Evolutionary conservation across 2,888 invertebrate genomes (phyloP).

Genomic region (Limnephilus marmoratus): DNA sequence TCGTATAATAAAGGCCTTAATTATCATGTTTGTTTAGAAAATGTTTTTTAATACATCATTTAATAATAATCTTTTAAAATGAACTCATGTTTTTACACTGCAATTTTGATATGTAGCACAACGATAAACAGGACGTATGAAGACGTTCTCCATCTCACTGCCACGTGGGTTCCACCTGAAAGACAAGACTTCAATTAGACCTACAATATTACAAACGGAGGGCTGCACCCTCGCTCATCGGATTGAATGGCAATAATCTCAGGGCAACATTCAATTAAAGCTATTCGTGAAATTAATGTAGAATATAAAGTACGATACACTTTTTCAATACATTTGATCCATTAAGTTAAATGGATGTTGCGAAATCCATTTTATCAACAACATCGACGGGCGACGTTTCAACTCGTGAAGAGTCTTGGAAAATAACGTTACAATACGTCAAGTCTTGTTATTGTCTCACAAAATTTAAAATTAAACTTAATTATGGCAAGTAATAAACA

Average conservation of each 20-base stretch:
- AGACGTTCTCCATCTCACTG: conserved; percentile 64
- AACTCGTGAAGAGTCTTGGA: not conserved
- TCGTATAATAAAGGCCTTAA: conserved; percentile 27
- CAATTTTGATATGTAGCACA: conserved; percentile 65
- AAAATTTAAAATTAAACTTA: too few relatives aligned
- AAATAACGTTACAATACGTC: too few relatives aligned
- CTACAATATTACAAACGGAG: not conserved
- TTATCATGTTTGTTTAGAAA: conserved; percentile 20
- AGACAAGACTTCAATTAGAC: conserved; percentile 16
- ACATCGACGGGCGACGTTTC: not conserved
- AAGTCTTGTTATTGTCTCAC: too few relatives aligned
- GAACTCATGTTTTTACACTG: conserved; percentile 54
- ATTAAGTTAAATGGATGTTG: not conserved
- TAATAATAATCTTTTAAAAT: not conserved
- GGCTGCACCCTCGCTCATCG: not conserved
- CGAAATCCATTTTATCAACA: not conserved
- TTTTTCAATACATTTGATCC: not conserved
- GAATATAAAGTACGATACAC: not conserved
- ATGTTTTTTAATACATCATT: conserved; percentile 15
- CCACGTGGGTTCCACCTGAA: conserved; percentile 62
- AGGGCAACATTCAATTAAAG: not conserved
- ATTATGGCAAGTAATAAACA: too few relatives aligned
- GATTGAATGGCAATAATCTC: not conserved
- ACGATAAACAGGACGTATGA: conserved; percentile 63
- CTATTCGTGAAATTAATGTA: not conserved